Conservation (phyloP, 1,140 invertebrate species). For the Trichogramma pretiosum region DNA sequence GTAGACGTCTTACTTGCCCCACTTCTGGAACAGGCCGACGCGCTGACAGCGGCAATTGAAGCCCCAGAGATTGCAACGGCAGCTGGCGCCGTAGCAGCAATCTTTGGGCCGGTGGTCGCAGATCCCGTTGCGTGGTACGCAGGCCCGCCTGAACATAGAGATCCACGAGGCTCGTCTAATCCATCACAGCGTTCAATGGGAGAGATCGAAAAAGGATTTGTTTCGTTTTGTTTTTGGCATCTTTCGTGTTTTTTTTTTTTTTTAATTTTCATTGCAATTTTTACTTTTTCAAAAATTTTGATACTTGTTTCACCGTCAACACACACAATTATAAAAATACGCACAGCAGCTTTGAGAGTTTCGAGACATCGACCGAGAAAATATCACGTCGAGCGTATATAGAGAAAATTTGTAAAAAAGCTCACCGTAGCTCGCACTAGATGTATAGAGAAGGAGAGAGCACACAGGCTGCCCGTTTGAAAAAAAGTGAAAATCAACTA, state of each 20-base stretch:
- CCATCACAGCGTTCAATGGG: no score
- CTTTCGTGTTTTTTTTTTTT: constrained; percentile 2
- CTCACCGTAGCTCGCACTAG: no score
- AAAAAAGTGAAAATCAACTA: no score
- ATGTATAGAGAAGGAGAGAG: no score
- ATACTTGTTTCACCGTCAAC: neutral
- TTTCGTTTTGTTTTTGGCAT: constrained; percentile 36
- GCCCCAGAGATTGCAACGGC: constrained; percentile 84
- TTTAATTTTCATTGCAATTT: neutral
- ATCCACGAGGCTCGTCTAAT: constrained; percentile 75
- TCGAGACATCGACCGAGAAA: no score
- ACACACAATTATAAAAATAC: no score
- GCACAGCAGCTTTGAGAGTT: no score
- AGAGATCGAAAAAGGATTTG: constrained; percentile 39
- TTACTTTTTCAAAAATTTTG: neutral
- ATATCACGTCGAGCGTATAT: no score
- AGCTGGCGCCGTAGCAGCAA: constrained; percentile 78
- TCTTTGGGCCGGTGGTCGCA: constrained; percentile 78
- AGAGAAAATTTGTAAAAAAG: no score
- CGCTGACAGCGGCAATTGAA: constrained; percentile 83
- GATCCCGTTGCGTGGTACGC: constrained; percentile 67
- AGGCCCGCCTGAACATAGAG: constrained; percentile 79
- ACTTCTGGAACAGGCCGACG: constrained; percentile 83
- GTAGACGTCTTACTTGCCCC: constrained; percentile 57
- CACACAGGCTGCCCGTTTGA: no score